Evolutionary conservation across 2,113 vertebrate species (phyloP).

Genomic region (Columba livia): DNA sequence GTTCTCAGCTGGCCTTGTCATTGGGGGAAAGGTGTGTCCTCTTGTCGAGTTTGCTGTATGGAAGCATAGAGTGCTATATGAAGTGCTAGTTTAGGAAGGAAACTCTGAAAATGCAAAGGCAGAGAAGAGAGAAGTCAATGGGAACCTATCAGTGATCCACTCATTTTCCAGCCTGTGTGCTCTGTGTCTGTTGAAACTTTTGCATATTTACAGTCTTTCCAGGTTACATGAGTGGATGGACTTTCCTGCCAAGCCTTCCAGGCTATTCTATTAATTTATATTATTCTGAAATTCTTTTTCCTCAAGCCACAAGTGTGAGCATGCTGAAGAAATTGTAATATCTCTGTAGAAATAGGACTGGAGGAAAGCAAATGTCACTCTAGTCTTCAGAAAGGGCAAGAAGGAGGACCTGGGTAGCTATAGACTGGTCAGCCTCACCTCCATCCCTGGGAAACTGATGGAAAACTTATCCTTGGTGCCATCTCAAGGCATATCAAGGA

Average conservation of each 20-base stretch:
- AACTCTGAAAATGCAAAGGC: neutral
- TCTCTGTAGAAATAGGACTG: neutral
- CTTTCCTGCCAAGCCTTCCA: neutral
- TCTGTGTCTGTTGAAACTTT: neutral
- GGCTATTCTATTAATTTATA: neutral
- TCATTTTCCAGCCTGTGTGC: neutral
- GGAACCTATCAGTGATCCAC: neutral
- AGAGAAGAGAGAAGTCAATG: neutral
- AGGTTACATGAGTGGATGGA: neutral
- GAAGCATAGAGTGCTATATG: neutral
- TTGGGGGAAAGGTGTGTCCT: constrained; percentile 89
- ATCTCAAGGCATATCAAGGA: too few species aligned
- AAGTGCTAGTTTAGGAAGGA: neutral
- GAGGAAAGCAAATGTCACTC: too few species aligned
- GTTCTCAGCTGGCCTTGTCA: constrained; percentile 95
- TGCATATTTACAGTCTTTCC: neutral
- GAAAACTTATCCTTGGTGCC: too few species aligned
- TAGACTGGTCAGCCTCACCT: too few species aligned
- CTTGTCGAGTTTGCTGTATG: neutral
- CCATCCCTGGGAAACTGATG: too few species aligned
- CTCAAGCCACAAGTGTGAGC: neutral
- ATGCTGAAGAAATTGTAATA: neutral
- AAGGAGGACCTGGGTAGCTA: too few species aligned
- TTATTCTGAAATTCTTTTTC: neutral
- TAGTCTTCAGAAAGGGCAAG: too few species aligned